Percentiles rank a stretch among this genome's conserved stretches.
Evolutionary conservation across 2,797 vertebrate species (phyloP).

Genomic region (Gymnothorax javanicus): DNA sequence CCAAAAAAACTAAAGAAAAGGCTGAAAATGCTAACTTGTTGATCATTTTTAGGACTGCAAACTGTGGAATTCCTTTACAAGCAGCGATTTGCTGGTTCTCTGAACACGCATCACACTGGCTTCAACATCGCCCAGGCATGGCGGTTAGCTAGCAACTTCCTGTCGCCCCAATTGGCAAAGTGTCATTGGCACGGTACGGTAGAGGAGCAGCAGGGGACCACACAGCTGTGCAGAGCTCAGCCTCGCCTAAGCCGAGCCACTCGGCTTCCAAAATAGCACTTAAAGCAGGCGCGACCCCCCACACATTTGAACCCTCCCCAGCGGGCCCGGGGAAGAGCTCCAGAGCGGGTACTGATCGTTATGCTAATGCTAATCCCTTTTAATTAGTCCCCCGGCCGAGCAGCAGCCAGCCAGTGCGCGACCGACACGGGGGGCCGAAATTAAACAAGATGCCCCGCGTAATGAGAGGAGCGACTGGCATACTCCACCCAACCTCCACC

Average conservation of each 20-base stretch:
- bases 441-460: constrained; percentile 34
- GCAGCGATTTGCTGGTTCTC: background rate
- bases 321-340: background rate
- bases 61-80: too few relatives aligned
- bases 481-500: background rate
- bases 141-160: background rate
- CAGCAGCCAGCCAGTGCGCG: constrained; percentile 37
- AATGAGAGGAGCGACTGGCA: constrained; percentile 4
- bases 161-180: background rate
- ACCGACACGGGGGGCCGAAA: constrained; percentile 43
- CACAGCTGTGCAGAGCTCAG: background rate
- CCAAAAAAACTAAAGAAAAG: too few relatives aligned
- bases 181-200: background rate
- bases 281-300: background rate
- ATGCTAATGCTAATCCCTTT: constrained; percentile 41
- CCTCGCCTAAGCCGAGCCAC: background rate
- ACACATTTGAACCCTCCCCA: background rate
- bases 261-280: constrained; percentile 1
- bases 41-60: too few relatives aligned
- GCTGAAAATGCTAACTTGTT: too few relatives aligned
- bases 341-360: background rate
- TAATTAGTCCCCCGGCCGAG: constrained; percentile 46
- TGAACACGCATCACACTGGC: background rate
- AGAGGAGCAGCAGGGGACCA: background rate
- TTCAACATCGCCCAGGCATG: background rate